Conservation (phyloP, 2,888 invertebrate genomes). For the Cantharis nigra region DNA sequence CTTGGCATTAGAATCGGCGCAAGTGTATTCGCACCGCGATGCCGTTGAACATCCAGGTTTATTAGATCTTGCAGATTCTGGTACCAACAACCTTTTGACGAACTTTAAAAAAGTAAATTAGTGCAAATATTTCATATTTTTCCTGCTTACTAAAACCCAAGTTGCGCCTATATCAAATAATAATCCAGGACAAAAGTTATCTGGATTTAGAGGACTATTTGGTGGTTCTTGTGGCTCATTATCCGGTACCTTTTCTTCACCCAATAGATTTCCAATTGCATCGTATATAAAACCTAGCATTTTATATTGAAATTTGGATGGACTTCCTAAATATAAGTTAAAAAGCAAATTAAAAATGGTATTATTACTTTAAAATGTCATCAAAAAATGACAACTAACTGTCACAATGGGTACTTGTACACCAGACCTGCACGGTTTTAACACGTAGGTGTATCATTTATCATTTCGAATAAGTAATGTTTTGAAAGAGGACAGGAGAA, state of each 20-base stretch:
- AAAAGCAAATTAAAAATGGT: background rate
- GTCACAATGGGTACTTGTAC: background rate
- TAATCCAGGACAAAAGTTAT: constrained; percentile 28
- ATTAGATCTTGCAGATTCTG: constrained; percentile 3
- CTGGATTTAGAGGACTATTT: constrained; percentile 6
- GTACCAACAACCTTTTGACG: constrained; percentile 21
- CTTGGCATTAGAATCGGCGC: background rate
- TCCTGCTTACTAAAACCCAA: constrained; percentile 30
- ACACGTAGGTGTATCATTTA: no score
- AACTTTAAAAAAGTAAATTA: constrained; percentile 16
- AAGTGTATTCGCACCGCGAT: background rate
- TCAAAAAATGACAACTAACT: background rate
- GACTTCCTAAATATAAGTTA: background rate
- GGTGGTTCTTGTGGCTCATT: background rate
- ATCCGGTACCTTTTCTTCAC: background rate
- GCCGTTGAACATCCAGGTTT: background rate
- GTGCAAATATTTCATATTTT: background rate
- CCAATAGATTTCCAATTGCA: constrained; percentile 4
- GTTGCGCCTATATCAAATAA: constrained; percentile 25
- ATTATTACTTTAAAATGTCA: background rate
- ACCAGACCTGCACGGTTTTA: no score
- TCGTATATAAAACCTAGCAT: constrained; percentile 14
- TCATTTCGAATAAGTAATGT: no score
- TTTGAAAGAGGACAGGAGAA: no score
- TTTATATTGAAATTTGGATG: background rate